Evolutionary conservation across 2,113 vertebrate species (phyloP).

Genomic region (Origma solitaria): DNA sequence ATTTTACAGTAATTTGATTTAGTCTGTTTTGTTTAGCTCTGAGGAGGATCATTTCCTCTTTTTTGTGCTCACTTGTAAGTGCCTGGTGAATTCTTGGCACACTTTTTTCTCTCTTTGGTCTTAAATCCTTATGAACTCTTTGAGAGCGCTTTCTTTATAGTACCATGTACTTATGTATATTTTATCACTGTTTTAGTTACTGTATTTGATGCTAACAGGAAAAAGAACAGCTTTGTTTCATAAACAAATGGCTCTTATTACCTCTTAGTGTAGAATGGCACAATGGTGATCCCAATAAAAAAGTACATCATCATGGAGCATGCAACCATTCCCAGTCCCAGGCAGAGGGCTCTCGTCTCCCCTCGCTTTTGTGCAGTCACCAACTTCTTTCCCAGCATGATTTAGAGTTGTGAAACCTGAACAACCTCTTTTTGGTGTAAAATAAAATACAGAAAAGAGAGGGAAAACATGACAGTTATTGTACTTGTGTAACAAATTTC

Average conservation of each 20-base stretch:
- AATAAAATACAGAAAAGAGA: background rate
- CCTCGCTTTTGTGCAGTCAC: constrained; percentile 77
- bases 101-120: background rate
- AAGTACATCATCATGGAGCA: constrained; percentile 76
- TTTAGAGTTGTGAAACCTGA: background rate
- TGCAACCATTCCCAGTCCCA: constrained; percentile 72
- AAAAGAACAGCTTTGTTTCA: background rate
- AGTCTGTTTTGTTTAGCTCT: background rate
- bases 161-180: background rate
- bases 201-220: background rate
- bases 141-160: background rate
- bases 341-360: constrained; percentile 74
- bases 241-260: background rate
- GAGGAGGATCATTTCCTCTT: background rate
- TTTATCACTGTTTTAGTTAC: background rate
- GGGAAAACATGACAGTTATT: background rate
- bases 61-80: background rate
- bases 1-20: background rate
- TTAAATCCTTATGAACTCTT: background rate
- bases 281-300: constrained; percentile 68
- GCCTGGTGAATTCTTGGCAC: background rate
- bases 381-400: constrained; percentile 74
- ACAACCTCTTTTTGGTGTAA: background rate
- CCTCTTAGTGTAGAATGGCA: constrained; percentile 75
- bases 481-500: background rate